These are phyloP conservation scores for Pteropus alecto DNA, from an alignment of 2,113 vertebrate genomes.

Conservation along the genomic window DNA sequence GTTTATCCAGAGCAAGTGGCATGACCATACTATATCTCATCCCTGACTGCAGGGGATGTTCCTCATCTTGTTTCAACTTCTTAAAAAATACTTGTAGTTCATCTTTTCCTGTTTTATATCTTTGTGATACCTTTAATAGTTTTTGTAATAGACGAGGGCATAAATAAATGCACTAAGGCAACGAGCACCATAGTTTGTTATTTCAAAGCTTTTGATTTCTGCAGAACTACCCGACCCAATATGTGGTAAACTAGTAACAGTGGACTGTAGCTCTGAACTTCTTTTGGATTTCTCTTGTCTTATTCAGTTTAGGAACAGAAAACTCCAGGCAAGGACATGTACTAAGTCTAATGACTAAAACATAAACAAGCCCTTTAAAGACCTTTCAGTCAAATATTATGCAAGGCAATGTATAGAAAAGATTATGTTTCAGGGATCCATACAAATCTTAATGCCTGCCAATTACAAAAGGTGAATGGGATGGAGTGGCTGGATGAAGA, in stretches of 20 bases:
- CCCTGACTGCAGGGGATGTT: background rate
- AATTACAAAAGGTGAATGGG: background rate
- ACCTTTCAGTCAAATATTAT: background rate
- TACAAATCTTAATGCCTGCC: background rate
- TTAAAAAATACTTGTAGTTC: background rate
- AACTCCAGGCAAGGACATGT: background rate
- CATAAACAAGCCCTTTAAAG: background rate
- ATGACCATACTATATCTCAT: background rate
- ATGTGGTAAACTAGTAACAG: background rate
- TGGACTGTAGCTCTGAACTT: background rate
- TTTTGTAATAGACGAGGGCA: background rate
- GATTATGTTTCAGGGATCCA: background rate
- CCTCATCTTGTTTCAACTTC: slow-evolving; percentile 4
- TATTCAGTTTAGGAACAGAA: background rate
- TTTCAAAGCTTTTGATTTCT: background rate
- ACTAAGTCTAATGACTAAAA: background rate
- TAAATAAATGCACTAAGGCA: background rate
- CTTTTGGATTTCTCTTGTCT: background rate
- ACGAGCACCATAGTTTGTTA: background rate
- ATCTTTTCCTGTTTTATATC: background rate
- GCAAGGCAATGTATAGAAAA: background rate
- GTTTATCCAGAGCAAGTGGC: background rate
- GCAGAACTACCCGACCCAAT: background rate
- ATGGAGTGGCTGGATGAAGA: background rate
- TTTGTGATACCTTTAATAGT: background rate